Base-by-base conservation (phyloP, 2,797 vertebrate genomes). In the Sciurus vulgaris region DNA sequence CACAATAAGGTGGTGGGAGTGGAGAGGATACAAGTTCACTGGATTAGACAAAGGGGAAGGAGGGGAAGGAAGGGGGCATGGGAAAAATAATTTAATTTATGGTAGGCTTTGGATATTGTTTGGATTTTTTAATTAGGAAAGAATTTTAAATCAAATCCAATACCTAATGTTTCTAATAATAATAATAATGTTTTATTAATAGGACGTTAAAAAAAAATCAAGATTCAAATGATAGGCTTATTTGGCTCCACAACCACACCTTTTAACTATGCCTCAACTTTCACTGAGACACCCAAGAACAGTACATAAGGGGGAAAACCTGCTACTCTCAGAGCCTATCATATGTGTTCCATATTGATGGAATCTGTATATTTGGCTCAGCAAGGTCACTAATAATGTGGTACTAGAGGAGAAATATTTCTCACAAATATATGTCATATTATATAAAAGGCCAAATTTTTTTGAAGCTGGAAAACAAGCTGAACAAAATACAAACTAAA, bases 231-330 rank as follows among this genome's bases (percentile, higher is more conserved):
- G 59, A 86, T 7, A 93, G 59, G 24, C 85, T 77, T 56, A 85
- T 72, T 33, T 85, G 41, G 78, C 49, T 95, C 35, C 33, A 91
- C 7, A 88, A 8, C 2, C 30, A 61, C 69, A 11, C 30, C 87
- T 91, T 86, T 77, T 38, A 93, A 86, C 59, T 84, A 79, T 8
- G n/a, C 18, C 14, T 63, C 63, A 41, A 69, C 44, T 61, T 9
- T 87, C 26, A 92, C 41, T 90, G 87, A 95, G 49, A 22, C 88
- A 79, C 33, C 72, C 51, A 76, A 93, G 59, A 90, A 95, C 30
- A 11, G n/a, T 17, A 76, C 18, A 65, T 88, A 26, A 84, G 7
- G 38, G 54, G 4, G 17, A 3, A 88, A 73, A 7, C 51, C 78
- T 93, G 69, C 38, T 74, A 89, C 26, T 89, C 92, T 65, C 44